These are phyloP conservation scores for Deilephila elpenor DNA, from an alignment of 2,888 invertebrate species.

Conservation along the genomic window DNA sequence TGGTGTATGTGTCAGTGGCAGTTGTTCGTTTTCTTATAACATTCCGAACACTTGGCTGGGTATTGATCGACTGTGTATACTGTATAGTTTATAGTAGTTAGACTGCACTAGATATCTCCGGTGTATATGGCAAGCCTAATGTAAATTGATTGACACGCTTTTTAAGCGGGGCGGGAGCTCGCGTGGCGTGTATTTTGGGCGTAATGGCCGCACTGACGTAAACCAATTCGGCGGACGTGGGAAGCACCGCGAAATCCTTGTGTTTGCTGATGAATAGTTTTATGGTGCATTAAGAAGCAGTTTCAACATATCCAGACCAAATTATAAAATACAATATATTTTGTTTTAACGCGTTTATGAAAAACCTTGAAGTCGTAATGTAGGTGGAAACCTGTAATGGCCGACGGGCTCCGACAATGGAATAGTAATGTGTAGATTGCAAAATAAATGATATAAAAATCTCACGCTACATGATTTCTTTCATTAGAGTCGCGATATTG, in stretches of 20 bases:
- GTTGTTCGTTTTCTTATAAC: constrained; percentile 36
- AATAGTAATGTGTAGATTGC: constrained; percentile 67
- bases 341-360: background rate
- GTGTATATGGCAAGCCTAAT: constrained; percentile 61
- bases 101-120: constrained; percentile 50
- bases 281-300: constrained; percentile 48
- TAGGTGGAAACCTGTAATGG: constrained; percentile 26
- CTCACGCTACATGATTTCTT: constrained; percentile 81
- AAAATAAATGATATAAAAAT: constrained; percentile 76
- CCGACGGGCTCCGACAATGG: constrained; percentile 45
- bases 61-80: constrained; percentile 44
- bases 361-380: constrained; percentile 44
- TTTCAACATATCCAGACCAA: constrained; percentile 35
- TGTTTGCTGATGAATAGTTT: constrained; percentile 59
- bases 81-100: constrained; percentile 35
- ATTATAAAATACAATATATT: constrained; percentile 34
- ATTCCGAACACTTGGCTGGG: constrained; percentile 15
- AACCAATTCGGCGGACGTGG: constrained; percentile 72
- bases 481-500: constrained; percentile 78
- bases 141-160: constrained; percentile 78
- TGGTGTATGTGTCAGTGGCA: constrained; percentile 36
- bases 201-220: constrained; percentile 77
- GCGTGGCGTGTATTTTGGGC: constrained; percentile 73
- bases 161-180: constrained; percentile 64
- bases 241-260: constrained; percentile 68